phyloP scores from a whole-genome alignment of 2,797 vertebrate species.

The Apodemus agrarius region DNA sequence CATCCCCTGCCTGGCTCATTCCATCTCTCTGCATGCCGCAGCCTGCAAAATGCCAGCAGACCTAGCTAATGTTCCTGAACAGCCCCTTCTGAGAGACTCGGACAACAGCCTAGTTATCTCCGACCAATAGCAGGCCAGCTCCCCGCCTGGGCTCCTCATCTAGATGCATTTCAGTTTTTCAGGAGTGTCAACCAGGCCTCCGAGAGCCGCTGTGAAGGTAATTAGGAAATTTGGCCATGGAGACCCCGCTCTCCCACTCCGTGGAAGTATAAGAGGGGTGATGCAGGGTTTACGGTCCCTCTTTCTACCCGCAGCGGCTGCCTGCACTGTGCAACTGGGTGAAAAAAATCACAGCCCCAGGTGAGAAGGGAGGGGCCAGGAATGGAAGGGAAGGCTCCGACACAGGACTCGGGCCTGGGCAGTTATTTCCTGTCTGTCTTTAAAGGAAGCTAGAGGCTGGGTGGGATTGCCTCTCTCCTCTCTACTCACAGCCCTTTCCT shows the following conservation, averaged over 20 bases:
- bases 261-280: neutral
- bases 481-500: neutral
- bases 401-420: neutral
- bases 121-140: slow-evolving; percentile 51
- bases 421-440: neutral
- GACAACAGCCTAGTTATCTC: slow-evolving; percentile 63
- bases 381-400: neutral
- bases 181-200: slow-evolving; percentile 8
- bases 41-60: slow-evolving; percentile 31
- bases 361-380: neutral
- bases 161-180: slow-evolving; percentile 51
- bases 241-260: neutral
- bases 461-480: neutral
- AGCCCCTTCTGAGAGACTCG: slow-evolving; percentile 64
- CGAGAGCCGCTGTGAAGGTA: slow-evolving; percentile 4
- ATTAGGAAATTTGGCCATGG: slow-evolving; percentile 57
- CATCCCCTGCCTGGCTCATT: slow-evolving; percentile 74
- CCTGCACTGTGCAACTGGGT: neutral
- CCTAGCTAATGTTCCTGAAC: slow-evolving; percentile 79
- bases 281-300: too few relatives aligned
- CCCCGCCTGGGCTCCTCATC: slow-evolving; percentile 52
- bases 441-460: neutral
- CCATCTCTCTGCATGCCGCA: slow-evolving; percentile 72
- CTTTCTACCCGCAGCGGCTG: neutral
- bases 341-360: neutral